Base-by-base conservation (phyloP, 92 coral and sea anemone species). In the Umimayanthus kanabou region DNA sequence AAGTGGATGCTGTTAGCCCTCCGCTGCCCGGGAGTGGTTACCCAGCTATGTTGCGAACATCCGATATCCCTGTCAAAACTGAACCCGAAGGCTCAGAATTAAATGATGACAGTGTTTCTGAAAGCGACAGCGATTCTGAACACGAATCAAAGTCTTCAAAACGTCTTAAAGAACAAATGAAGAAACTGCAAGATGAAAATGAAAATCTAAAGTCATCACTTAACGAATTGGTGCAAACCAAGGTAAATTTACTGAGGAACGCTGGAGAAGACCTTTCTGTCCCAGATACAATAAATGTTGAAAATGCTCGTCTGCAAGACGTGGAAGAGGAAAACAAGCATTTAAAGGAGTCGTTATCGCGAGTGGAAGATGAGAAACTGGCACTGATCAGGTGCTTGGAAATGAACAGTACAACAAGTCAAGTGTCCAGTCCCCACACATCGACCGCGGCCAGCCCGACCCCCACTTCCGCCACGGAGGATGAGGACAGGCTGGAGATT, bases 361-460 rank as follows among this genome's bases (percentile, higher is more conserved):
- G 94, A 86, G 90, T 92, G 45, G 94, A 95, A 80, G 93, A 94
- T 53, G 98, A 95, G 70, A 95, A 95, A 55, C 94, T 90, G 5
- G 94, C 98, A 39, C 91, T 95, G 61, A 88, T 95, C 42, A 86
- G 85, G 39, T 95, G 98, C 50, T 92, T 95, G 76, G 96, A 93
- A 76, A 88, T 95, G 90, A 88, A 79, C 80, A 93, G 91, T 70
- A 33, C 88, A 53, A 88, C 88, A 53, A 88, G 85, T 23, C 74
- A 86, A 45, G 81, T 76, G 58, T 79, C 96, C 2, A 66, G 89
- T n/a, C 87, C 93, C 16, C 90, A 91, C 2, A 57, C 94, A 6
- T 81, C 95, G 6, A 42, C 78, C 6, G 91, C 84, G 2, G 92
- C 90, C 61, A 81, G 93, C 29, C 87, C 89, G 69, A 80, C 85